Conservation (phyloP, 2,888 invertebrate genomes). For the Eupelmus urozonus region DNA sequence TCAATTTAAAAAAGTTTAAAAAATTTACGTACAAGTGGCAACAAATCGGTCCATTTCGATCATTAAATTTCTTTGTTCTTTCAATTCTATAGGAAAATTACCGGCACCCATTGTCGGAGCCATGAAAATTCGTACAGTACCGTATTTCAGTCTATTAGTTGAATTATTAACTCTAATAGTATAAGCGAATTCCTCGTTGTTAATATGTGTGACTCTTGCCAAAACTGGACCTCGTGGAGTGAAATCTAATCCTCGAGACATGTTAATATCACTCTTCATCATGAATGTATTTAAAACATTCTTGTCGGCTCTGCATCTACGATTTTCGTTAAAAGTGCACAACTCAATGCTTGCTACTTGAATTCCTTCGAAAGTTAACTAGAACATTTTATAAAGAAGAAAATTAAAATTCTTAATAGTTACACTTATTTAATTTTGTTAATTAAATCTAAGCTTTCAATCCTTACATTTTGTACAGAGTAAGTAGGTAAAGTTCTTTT, state of each 20-base stretch:
- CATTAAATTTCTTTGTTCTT: slow-evolving; percentile 83
- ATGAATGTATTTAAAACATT: slow-evolving; percentile 83
- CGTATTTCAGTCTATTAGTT: slow-evolving; percentile 77
- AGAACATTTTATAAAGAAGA: slow-evolving; percentile 22
- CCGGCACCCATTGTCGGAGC: slow-evolving; percentile 83
- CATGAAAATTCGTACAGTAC: slow-evolving; percentile 85
- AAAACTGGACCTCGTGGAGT: slow-evolving; percentile 86
- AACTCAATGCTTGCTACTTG: slow-evolving; percentile 79
- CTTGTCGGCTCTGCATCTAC: slow-evolving; percentile 6
- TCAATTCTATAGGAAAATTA: slow-evolving; percentile 81
- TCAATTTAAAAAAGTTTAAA: too few species aligned
- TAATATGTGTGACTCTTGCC: slow-evolving; percentile 87
- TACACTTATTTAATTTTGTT: too few species aligned
- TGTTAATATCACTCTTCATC: slow-evolving; percentile 88
- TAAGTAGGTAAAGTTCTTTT: slow-evolving; percentile 86
- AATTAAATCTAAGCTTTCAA: too few species aligned
- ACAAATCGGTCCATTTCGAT: slow-evolving; percentile 87
- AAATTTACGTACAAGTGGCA: slow-evolving; percentile 59
- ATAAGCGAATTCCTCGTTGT: slow-evolving; percentile 85
- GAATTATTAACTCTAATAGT: slow-evolving; percentile 82
- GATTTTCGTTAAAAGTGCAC: slow-evolving; percentile 8
- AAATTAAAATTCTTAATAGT: too few species aligned
- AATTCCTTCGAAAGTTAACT: slow-evolving; percentile 83
- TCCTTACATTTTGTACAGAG: slow-evolving; percentile 64
- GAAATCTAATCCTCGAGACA: slow-evolving; percentile 90